Conservation (phyloP, 2,113 vertebrate genomes). For the Lagopus muta region DNA sequence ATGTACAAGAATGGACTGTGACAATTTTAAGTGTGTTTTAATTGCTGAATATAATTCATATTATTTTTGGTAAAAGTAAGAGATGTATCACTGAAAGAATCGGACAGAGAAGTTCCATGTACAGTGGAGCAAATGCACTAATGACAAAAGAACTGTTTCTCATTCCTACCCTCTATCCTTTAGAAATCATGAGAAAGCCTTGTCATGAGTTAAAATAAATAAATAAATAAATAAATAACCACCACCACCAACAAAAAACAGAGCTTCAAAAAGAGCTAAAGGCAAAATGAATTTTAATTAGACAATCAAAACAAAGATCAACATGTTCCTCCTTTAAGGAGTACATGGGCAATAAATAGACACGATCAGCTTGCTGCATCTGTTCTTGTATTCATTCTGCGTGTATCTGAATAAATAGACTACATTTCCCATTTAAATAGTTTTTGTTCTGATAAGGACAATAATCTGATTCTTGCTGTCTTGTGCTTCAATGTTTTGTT, state of each 20-base stretch:
- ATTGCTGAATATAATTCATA: not conserved
- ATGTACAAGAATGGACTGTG: not conserved
- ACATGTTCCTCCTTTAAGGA: not conserved
- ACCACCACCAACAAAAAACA: not conserved
- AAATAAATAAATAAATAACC: no score
- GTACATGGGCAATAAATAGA: not conserved
- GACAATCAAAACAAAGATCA: conserved; percentile 6
- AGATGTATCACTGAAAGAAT: not conserved
- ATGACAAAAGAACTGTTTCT: not conserved
- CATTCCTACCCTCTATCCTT: not conserved
- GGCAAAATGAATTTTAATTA: not conserved
- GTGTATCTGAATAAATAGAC: not conserved
- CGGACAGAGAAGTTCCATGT: not conserved
- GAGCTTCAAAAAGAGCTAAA: not conserved
- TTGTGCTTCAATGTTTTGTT: not conserved
- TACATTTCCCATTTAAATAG: not conserved
- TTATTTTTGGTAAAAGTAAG: not conserved
- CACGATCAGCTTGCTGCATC: not conserved
- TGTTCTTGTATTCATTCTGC: not conserved
- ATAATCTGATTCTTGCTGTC: not conserved
- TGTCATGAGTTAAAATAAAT: not conserved
- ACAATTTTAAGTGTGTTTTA: not conserved
- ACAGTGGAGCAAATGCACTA: not conserved
- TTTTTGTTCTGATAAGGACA: not conserved
- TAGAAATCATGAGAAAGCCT: not conserved